These are phyloP conservation scores for Mormyrus lacerda DNA, from an alignment of 2,113 vertebrate genomes.

Conservation along the genomic window DNA sequence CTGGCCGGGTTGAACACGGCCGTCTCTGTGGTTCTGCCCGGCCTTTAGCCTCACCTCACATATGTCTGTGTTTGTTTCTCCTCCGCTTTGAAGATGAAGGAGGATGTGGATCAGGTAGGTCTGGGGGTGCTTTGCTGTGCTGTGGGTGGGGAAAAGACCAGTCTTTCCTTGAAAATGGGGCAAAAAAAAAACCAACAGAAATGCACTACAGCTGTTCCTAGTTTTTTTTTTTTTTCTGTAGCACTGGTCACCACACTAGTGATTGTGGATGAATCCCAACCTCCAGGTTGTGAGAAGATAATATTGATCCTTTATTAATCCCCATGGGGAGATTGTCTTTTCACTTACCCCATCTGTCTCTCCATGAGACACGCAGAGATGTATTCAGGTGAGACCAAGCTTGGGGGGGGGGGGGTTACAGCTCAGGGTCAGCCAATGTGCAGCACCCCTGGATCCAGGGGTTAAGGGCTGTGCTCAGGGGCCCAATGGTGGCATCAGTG, in stretches of 20 bases:
- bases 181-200: not conserved
- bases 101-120: conserved; percentile 64
- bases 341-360: not conserved
- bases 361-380: not conserved
- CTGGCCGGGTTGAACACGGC: not conserved
- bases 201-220: not conserved
- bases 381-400: not conserved
- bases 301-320: not conserved
- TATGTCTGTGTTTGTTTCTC: not conserved
- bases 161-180: not conserved
- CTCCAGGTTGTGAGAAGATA: not conserved
- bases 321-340: not conserved
- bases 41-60: not conserved
- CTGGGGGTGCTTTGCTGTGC: not conserved
- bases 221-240: not conserved
- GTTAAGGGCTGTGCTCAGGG: not conserved
- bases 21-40: too few relatives aligned
- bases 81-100: conserved; percentile 55
- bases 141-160: not conserved
- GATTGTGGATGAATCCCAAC: not conserved
- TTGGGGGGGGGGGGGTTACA: not conserved
- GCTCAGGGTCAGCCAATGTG: not conserved
- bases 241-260: not conserved
- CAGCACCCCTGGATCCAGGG: not conserved
- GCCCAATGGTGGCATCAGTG: not conserved